Evolutionary conservation across 2,113 vertebrate species (phyloP).

Genomic region (Sebastes fasciatus): DNA sequence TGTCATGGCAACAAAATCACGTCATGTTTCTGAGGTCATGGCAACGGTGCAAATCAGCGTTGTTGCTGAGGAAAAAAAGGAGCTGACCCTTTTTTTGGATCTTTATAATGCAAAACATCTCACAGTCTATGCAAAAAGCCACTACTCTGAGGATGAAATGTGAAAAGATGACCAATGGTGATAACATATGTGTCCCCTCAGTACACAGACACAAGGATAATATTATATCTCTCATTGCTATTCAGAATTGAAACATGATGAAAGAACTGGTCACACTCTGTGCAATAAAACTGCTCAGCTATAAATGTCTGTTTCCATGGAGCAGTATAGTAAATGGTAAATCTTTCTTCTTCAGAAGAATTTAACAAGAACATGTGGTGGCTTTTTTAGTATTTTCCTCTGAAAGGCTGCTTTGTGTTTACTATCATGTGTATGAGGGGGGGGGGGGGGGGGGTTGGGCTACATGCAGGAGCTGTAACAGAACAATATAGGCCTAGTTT

Average conservation of each 20-base stretch:
- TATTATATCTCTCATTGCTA: neutral
- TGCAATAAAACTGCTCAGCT: neutral
- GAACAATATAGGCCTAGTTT: conserved; percentile 63
- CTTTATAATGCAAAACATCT: conserved; percentile 49
- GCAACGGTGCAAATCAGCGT: conserved; percentile 72
- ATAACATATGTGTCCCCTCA: neutral
- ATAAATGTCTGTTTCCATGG: conserved; percentile 9
- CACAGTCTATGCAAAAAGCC: conserved; percentile 11
- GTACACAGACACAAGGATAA: neutral
- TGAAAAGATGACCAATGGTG: neutral
- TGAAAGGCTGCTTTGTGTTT: conserved; percentile 65
- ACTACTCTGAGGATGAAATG: neutral
- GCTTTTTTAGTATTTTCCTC: conserved; percentile 42
- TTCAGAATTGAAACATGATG: conserved; percentile 8
- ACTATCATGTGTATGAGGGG: conserved; percentile 51
- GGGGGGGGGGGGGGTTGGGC: conserved; percentile 7
- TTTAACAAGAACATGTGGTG: conserved; percentile 31
- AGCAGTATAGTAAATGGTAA: conserved; percentile 1
- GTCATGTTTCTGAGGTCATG: conserved; percentile 79
- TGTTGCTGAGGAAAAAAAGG: conserved; percentile 75
- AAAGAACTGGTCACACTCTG: conserved; percentile 6
- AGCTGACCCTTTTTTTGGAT: conserved; percentile 57
- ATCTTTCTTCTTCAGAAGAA: conserved; percentile 12
- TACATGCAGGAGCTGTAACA: conserved; percentile 38
- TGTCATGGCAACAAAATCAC: conserved; percentile 81